Conservation (phyloP, 2,113 vertebrate species). For the Heliornis fulica region DNA sequence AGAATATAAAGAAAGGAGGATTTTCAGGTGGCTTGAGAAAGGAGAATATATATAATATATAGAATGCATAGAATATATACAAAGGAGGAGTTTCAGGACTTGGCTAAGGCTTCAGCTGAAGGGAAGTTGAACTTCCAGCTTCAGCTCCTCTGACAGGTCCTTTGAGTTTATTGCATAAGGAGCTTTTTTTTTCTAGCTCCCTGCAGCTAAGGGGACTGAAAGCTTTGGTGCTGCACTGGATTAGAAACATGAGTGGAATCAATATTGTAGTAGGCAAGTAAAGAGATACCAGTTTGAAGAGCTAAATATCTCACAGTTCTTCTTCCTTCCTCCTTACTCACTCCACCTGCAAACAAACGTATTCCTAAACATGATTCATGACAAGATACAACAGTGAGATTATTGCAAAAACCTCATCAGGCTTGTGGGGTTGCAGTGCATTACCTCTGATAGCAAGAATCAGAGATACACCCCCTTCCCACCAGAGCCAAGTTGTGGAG, state of each 20-base stretch:
- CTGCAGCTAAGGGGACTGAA: not conserved
- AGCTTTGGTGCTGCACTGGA: not conserved
- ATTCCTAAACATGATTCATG: conserved; percentile 44
- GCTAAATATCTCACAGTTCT: not conserved
- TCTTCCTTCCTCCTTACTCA: not conserved
- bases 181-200: not conserved
- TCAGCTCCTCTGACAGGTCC: not conserved
- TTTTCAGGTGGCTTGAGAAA: too few relatives aligned
- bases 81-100: not conserved
- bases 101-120: not conserved
- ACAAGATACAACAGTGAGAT: conserved; percentile 56
- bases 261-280: not conserved
- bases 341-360: not conserved
- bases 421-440: not conserved
- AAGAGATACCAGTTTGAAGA: not conserved
- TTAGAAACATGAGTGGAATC: not conserved
- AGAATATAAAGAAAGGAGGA: not conserved
- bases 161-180: not conserved
- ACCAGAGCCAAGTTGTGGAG: not conserved
- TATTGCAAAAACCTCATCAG: conserved; percentile 20
- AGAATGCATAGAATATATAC: not conserved
- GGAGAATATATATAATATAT: too few relatives aligned
- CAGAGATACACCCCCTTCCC: not conserved
- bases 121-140: not conserved
- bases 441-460: conserved; percentile 25